Percentiles rank a stretch among this genome's conserved stretches.
phyloP scores from a whole-genome alignment of 2,113 vertebrate genomes.

The Sarotherodon lohbergeri region DNA sequence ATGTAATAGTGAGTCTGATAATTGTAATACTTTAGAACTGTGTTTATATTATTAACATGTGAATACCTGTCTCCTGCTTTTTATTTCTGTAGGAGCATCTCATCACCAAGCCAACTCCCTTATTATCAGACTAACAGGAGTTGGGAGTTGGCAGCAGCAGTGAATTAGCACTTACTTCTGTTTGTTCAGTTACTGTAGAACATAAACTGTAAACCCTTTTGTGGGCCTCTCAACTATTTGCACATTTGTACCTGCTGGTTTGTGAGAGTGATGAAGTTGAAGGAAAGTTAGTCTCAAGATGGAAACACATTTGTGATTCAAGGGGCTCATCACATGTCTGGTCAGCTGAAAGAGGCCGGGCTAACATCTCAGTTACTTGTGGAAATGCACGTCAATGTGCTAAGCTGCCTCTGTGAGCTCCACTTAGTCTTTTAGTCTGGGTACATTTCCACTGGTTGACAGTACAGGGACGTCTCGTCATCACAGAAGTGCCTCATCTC shows the following conservation, averaged over 20 bases:
- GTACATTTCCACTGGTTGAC: constrained; percentile 37
- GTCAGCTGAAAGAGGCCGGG: constrained; percentile 27
- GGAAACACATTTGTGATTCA: not conserved
- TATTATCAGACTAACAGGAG: not conserved
- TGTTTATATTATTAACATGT: not conserved
- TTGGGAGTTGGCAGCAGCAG: not conserved
- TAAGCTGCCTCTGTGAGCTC: constrained; percentile 31
- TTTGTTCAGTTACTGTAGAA: not conserved
- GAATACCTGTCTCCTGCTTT: not conserved
- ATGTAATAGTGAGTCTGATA: not conserved
- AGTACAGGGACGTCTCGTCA: not conserved
- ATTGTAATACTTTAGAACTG: not conserved
- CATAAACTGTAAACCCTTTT: not conserved
- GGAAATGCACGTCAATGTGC: constrained; percentile 42
- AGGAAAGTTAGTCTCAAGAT: not conserved
- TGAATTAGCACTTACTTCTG: constrained; percentile 1
- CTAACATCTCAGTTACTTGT: constrained; percentile 41
- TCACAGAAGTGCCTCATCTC: not conserved
- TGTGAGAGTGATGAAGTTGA: not conserved
- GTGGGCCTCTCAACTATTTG: not conserved
- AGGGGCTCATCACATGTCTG: constrained; percentile 1
- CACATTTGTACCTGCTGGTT: constrained; percentile 2
- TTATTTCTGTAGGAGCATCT: not conserved
- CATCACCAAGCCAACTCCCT: not conserved
- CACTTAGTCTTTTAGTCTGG: not conserved